Percentiles rank a stretch among this genome's conserved stretches.
Conservation (phyloP, 2,888 invertebrate species). For the Drosophila mimica region DNA sequence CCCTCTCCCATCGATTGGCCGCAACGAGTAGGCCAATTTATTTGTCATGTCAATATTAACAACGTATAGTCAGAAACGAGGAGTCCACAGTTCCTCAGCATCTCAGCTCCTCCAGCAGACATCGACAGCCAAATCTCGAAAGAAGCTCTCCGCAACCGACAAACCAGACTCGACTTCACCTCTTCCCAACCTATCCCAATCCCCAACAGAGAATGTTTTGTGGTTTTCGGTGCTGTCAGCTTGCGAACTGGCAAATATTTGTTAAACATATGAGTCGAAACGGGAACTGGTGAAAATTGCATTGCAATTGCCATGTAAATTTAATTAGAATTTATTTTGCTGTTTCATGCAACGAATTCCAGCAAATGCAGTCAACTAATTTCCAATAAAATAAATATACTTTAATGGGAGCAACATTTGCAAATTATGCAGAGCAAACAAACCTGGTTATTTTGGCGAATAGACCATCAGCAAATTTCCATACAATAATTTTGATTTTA, state of each 20-base stretch:
- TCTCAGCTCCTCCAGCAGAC: constrained; percentile 36
- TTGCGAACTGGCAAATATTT: constrained; percentile 75
- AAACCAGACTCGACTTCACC: constrained; percentile 36
- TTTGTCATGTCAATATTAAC: constrained; percentile 81
- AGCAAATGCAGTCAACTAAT: constrained; percentile 72
- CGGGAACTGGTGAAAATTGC: constrained; percentile 16
- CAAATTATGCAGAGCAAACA: constrained; percentile 14
- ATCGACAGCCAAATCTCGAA: constrained; percentile 37
- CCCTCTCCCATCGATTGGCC: neutral
- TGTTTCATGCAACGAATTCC: constrained; percentile 6
- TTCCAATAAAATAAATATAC: constrained; percentile 68
- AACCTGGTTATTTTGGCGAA: constrained; percentile 3
- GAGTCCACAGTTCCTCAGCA: constrained; percentile 21
- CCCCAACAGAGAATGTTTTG: constrained; percentile 46
- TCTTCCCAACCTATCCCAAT: neutral
- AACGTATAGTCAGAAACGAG: constrained; percentile 47
- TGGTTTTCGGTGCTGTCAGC: constrained; percentile 75
- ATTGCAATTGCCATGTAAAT: constrained; percentile 60
- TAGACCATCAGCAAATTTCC: neutral
- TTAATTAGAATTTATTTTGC: constrained; percentile 73
- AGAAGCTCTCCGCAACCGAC: constrained; percentile 19
- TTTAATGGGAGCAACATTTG: constrained; percentile 12
- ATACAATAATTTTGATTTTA: neutral
- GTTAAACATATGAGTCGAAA: constrained; percentile 56
- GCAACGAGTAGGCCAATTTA: constrained; percentile 72